Evolutionary conservation across 2,797 vertebrate species (phyloP).

Genomic region (Rousettus madagascariensis): DNA sequence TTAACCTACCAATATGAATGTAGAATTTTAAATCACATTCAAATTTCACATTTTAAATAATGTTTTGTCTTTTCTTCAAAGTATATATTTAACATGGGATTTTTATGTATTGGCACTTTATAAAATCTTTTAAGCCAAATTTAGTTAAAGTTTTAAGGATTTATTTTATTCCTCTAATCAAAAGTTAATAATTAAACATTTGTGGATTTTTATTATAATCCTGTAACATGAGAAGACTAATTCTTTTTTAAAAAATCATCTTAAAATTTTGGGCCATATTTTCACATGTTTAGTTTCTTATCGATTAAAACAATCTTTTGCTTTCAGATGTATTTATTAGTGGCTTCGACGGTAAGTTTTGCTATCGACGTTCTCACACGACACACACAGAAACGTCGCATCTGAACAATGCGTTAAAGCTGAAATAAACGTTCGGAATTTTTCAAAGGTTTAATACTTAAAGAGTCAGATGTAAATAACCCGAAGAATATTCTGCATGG

Average conservation of each 20-base stretch:
- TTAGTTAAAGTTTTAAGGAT: background rate
- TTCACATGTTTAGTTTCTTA: background rate
- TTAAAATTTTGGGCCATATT: background rate
- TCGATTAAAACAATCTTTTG: background rate
- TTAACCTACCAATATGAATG: conserved; percentile 16
- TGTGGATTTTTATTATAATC: background rate
- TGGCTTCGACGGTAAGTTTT: background rate
- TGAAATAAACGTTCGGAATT: conserved; percentile 38
- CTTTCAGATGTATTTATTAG: background rate
- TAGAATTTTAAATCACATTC: conserved; percentile 37
- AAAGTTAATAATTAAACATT: background rate
- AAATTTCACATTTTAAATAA: background rate
- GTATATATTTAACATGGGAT: background rate
- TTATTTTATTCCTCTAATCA: background rate
- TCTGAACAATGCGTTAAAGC: background rate
- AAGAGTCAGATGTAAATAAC: conserved; percentile 75
- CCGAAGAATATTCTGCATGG: conserved; percentile 49
- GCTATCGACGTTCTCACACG: background rate
- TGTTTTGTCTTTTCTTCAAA: background rate
- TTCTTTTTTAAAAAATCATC: background rate
- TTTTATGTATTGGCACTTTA: background rate
- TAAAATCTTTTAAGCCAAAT: background rate
- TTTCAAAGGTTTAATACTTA: conserved; percentile 70
- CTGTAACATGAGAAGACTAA: background rate
- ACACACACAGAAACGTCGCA: background rate